phyloP scores from a whole-genome alignment of 37 sponge, comb jelly and placozoan species.

The Lycopodina hypogea region DNA sequence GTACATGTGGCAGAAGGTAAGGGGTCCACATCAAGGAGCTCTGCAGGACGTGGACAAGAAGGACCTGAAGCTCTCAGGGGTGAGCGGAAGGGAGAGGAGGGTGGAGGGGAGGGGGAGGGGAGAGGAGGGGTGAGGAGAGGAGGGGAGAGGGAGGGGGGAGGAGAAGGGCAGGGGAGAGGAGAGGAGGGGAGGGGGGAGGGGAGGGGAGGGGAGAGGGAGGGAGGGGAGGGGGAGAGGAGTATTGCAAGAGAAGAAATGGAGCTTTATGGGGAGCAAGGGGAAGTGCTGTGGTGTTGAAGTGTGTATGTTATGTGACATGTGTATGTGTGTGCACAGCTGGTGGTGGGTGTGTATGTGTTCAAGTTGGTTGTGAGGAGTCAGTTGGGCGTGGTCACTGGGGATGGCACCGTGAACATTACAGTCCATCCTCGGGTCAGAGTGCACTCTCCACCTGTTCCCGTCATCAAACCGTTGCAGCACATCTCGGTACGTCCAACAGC shows the following conservation, averaged over 20 bases:
- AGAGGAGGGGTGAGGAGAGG: too few relatives aligned
- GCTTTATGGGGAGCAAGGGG: background rate
- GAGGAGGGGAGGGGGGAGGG: background rate
- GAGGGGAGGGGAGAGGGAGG: background rate
- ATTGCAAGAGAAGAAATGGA: too few relatives aligned
- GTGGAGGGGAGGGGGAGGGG: background rate
- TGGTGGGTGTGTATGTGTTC: constrained; percentile 40
- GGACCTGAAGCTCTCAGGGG: constrained; percentile 4
- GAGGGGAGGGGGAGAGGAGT: background rate
- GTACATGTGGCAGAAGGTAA: constrained; percentile 34
- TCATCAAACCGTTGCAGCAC: constrained; percentile 21
- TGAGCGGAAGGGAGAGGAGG: background rate
- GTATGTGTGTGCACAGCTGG: constrained; percentile 31
- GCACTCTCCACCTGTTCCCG: constrained; percentile 8
- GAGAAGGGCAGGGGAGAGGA: constrained; percentile 24
- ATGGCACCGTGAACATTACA: constrained; percentile 30
- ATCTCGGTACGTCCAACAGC: background rate
- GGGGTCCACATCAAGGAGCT: constrained; percentile 18
- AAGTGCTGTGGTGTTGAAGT: background rate
- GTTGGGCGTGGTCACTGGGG: constrained; percentile 7
- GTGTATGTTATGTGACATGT: background rate
- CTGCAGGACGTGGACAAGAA: constrained; percentile 14
- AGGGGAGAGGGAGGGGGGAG: constrained; percentile 38
- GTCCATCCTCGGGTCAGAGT: constrained; percentile 21
- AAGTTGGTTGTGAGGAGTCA: constrained; percentile 9